Conservation (phyloP, 2,797 vertebrate species). For the Valencia hispanica region DNA sequence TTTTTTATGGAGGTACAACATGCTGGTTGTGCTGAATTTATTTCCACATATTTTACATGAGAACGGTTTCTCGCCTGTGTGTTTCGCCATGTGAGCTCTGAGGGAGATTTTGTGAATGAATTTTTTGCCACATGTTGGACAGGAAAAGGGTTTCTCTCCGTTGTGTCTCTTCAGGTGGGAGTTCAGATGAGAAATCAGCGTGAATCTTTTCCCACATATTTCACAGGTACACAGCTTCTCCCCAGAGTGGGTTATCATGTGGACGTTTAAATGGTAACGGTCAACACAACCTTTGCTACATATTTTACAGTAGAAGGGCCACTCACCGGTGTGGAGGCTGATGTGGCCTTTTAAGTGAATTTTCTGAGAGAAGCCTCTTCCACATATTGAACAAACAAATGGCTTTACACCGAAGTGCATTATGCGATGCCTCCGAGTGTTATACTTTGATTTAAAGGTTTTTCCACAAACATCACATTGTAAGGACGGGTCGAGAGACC, state of each 20-base stretch:
- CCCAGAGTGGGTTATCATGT: background rate
- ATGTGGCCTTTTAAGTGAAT: background rate
- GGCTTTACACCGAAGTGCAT: background rate
- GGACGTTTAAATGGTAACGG: background rate
- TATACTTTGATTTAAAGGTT: background rate
- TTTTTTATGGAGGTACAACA: background rate
- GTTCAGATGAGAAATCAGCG: background rate
- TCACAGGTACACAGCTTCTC: background rate
- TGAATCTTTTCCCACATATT: background rate
- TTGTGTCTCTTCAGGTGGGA: background rate
- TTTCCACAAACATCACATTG: background rate
- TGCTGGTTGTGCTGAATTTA: background rate
- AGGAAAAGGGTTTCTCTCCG: background rate
- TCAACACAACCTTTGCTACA: background rate
- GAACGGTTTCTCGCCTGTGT: background rate
- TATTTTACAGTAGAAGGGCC: background rate
- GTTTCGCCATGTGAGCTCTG: background rate
- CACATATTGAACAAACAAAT: background rate
- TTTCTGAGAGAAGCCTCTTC: background rate
- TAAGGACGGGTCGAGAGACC: background rate
- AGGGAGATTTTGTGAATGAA: background rate
- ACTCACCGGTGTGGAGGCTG: background rate
- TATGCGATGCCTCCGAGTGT: background rate
- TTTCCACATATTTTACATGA: background rate
- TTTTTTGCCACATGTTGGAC: background rate